phyloP scores from a whole-genome alignment of 2,888 invertebrate genomes.

The Oscheius sp. region DNA sequence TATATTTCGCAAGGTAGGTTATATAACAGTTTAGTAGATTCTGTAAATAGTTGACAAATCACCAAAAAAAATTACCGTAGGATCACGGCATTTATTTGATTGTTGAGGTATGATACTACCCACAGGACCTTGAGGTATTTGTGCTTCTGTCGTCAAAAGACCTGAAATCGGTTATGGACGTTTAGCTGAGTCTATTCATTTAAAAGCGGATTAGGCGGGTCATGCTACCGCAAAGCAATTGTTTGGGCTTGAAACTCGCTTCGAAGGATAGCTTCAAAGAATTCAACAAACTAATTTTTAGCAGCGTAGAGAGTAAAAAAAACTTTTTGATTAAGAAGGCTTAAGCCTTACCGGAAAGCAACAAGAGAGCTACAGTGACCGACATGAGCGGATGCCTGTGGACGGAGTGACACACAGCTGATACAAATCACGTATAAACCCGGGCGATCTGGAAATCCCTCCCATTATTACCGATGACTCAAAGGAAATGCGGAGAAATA shows the following conservation, averaged over 20 bases:
- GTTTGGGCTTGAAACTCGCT: neutral
- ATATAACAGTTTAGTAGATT: constrained; percentile 18
- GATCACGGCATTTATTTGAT: constrained; percentile 9
- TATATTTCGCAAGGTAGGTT: constrained; percentile 19
- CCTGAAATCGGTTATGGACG: neutral
- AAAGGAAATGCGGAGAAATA: neutral
- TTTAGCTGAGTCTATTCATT: neutral
- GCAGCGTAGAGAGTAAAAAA: no score
- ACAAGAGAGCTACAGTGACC: neutral
- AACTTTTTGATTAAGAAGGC: no score
- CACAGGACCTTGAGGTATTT: neutral
- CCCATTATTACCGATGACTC: neutral
- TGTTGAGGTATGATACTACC: neutral
- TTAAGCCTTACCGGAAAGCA: neutral
- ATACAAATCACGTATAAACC: constrained; percentile 3
- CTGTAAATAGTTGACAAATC: neutral
- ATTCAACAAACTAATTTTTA: no score
- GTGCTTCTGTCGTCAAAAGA: no score
- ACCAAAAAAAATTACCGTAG: neutral
- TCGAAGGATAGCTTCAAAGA: neutral
- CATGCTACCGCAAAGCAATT: neutral
- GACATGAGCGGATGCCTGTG: neutral
- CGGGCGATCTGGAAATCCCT: neutral
- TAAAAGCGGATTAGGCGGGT: neutral
- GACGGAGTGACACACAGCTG: constrained; percentile 11